Conservation (phyloP, 2,888 invertebrate species). For the Troilus luridus region DNA sequence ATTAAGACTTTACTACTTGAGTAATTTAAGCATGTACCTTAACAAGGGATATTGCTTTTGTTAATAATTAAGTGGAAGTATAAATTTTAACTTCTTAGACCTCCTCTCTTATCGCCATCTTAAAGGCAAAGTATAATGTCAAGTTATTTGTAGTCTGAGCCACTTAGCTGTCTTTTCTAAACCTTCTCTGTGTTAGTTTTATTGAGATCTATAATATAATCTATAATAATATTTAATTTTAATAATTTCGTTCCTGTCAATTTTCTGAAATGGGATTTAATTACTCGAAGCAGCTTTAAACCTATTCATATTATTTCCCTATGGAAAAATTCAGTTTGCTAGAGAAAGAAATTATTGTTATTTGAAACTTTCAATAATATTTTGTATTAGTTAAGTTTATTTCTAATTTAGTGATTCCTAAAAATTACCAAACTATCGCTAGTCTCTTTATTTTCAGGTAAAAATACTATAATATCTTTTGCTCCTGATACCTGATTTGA, state of each 20-base stretch:
- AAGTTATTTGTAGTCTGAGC: not conserved
- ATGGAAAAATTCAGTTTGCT: no score
- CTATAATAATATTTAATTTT: not conserved
- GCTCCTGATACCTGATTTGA: no score
- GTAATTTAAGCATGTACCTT: not conserved
- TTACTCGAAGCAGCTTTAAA: no score
- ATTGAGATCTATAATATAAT: not conserved
- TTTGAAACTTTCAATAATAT: no score
- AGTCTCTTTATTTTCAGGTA: no score
- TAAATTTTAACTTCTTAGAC: slow-evolving; percentile 3
- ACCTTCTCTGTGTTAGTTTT: not conserved
- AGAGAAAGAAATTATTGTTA: no score
- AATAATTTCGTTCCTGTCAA: not conserved
- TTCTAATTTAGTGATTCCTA: no score
- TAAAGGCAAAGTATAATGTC: not conserved
- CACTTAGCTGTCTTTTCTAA: not conserved
- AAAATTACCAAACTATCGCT: no score
- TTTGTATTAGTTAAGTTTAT: no score
- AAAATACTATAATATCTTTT: no score
- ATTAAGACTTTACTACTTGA: not conserved
- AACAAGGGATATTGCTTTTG: not conserved
- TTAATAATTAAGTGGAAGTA: slow-evolving; percentile 27
- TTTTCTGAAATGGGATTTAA: no score
- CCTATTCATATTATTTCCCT: no score
- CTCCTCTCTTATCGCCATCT: not conserved